Base-by-base conservation (phyloP, 2,888 invertebrate species). In the Drosophila histrio region DNA sequence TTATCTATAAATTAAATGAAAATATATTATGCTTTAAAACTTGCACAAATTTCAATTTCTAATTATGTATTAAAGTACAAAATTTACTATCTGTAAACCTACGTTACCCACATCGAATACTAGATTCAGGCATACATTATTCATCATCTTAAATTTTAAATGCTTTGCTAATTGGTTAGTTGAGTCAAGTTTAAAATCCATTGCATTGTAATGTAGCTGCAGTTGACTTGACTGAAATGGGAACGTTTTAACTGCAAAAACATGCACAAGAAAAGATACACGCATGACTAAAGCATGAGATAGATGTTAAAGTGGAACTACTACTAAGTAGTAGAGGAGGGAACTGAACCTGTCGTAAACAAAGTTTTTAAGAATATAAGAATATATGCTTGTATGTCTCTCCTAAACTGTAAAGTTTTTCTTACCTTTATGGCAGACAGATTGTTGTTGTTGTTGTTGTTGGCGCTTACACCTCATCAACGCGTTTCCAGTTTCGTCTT, bases 321-420 rank as follows among this genome's bases (percentile, higher is more conserved):
- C n/a, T n/a, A n/a, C n/a, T n/a, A n/a, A n/a, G n/a, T n/a, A 21
- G 26, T 19, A n/a, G 21, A 26, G 17, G 1, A 44, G 44, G 28
- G 17, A 28, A 28, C 44, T 19, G 56, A 52, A 57, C 32, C 59
- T 62, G 58, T 22, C 58, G 28, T 46, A 47, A 72, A 62, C 49
- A 76, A 81, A 79, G 73, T 82, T 82, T 65, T 28, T 17, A 28
- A 26, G 26, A 44, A 28, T 28, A 44, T 54, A 61, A 43, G 60
- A 52, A 22, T 34, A 41, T 39, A 38, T 36, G 19, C 36, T 28
- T 30, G 32, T 52, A 67, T 82, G 77, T 76, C 17, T 44, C 44
- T 76, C 72, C 79, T 73, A 72, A 58, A 47, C 58, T 66, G 46
- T 28, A 74, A 85, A 81, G 60, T 86, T 81, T 81, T 74, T 50